A percentile compares a stretch with the other conserved stretches of the same genome.
Conservation (phyloP, 1,140 invertebrate genomes). For the Lysiphlebus fabarum region DNA sequence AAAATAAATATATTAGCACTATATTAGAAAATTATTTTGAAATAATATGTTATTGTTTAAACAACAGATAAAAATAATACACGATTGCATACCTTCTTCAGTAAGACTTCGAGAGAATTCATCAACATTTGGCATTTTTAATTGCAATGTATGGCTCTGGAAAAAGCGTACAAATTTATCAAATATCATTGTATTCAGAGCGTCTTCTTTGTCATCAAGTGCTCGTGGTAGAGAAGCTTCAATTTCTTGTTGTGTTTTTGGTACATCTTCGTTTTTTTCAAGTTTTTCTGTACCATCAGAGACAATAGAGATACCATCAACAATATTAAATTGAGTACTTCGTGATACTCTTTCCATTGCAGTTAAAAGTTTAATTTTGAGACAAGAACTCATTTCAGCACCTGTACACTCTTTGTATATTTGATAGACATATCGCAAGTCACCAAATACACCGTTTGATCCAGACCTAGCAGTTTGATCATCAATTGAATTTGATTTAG, state of each 20-base stretch:
- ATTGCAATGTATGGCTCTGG: slow-evolving; percentile 72
- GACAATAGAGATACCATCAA: slow-evolving; percentile 71
- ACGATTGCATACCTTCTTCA: slow-evolving; percentile 49
- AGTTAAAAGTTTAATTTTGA: slow-evolving; percentile 72
- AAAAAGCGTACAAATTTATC: slow-evolving; percentile 72
- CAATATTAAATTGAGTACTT: slow-evolving; percentile 61
- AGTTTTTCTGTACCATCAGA: slow-evolving; percentile 55
- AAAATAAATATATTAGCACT: background rate
- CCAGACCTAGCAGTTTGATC: slow-evolving; percentile 44
- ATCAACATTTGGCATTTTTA: slow-evolving; percentile 65
- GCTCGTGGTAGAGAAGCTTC: slow-evolving; percentile 68
- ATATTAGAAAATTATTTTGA: slow-evolving; percentile 6
- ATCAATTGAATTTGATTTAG: slow-evolving; percentile 51
- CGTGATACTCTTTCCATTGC: slow-evolving; percentile 68
- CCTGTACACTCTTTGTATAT: slow-evolving; percentile 74
- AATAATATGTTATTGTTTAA: background rate
- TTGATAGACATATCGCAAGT: slow-evolving; percentile 59
- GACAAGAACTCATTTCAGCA: slow-evolving; percentile 66
- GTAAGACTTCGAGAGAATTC: slow-evolving; percentile 61
- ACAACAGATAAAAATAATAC: background rate
- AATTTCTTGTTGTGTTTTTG: slow-evolving; percentile 60
- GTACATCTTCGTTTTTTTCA: slow-evolving; percentile 40
- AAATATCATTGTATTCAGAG: slow-evolving; percentile 70
- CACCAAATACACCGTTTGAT: slow-evolving; percentile 52
- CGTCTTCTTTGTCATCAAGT: slow-evolving; percentile 67